Evolutionary conservation across 2,797 vertebrate genomes (phyloP).

Genomic region (Pteronotus mesoamericanus): DNA sequence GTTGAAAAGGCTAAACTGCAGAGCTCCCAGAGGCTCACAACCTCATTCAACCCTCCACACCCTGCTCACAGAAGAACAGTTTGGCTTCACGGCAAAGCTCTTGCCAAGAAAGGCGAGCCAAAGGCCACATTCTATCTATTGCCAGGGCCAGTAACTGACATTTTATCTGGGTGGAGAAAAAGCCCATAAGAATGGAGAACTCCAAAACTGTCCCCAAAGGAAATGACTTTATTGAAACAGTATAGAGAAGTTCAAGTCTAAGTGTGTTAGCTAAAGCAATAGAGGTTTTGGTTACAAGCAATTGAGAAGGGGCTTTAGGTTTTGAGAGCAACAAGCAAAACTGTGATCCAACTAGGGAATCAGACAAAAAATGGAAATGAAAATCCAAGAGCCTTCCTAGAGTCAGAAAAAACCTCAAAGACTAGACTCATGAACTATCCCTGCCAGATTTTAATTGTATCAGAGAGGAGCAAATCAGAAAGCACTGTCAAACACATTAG

Average conservation of each 20-base stretch:
- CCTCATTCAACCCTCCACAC: fast-evolving
- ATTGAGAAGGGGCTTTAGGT: not conserved
- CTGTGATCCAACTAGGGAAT: not conserved
- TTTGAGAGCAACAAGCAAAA: not conserved
- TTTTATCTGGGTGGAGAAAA: not conserved
- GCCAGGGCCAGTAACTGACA: not conserved
- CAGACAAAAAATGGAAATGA: not conserved
- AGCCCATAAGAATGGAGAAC: not conserved
- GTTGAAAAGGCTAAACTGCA: not conserved
- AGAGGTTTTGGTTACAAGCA: not conserved
- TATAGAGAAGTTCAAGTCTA: not conserved
- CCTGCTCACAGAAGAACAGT: not conserved
- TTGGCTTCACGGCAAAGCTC: not conserved
- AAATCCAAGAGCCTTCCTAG: not conserved
- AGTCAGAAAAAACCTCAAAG: not conserved
- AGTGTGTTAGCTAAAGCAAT: not conserved
- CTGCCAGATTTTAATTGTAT: not conserved
- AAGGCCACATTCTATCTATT: not conserved
- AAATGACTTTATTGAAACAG: not conserved
- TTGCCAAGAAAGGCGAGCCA: not conserved
- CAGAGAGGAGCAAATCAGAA: not conserved
- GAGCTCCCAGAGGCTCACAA: not conserved
- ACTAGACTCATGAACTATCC: not conserved
- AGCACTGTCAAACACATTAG: not conserved
- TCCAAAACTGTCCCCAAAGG: not conserved